Base-by-base conservation (phyloP, 2,113 vertebrate genomes). In the Xiphophorus hellerii region DNA sequence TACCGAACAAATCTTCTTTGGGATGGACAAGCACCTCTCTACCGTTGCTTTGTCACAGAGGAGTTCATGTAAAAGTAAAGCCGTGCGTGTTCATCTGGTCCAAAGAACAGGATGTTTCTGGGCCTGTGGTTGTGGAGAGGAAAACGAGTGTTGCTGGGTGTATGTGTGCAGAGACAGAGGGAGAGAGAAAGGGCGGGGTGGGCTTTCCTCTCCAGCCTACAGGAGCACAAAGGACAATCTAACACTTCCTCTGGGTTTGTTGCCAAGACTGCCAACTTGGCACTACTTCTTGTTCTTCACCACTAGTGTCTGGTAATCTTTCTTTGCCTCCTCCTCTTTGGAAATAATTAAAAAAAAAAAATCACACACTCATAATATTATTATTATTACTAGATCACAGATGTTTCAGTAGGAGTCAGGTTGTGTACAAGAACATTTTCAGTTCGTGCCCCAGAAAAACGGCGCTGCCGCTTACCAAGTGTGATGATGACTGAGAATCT, bases 231-330 rank as follows among this genome's bases (percentile, higher is more conserved):
- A 94, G 93, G 91, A 94, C 92, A 94, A 94, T 94, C 92, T 92
- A 93, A 92, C 93, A 91, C 92, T 94, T 94, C 93, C 93, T 94
- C 90, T 92, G 92, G 91, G 90, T 88, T 85, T 70, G 75, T 72
- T 90, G 93, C 93, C 92, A 93, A 91, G 92, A 93, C 93, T 94
- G 93, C 92, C 92, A 94, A 94, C 91, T 93, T 94, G 93, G 93
- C 92, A 91, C 84, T 78, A 73, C 84, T 86, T 84, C 81, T 37
- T 77, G 76, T 84, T 73, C 84, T 88, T 88, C 75, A 87, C 87
- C 85, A 81, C 31, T 78, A 60, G 79, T 69, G 80, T 81, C 86
- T 71, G 42, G 76, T 74, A 69, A 74, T 81, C 60, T 68, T 62
- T 80, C 48, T 28, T 20, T 66, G n/a, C 74, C 28, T 68, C 79